phyloP scores from a whole-genome alignment of 2,113 vertebrate species.

The Lepisosteus oculatus region DNA sequence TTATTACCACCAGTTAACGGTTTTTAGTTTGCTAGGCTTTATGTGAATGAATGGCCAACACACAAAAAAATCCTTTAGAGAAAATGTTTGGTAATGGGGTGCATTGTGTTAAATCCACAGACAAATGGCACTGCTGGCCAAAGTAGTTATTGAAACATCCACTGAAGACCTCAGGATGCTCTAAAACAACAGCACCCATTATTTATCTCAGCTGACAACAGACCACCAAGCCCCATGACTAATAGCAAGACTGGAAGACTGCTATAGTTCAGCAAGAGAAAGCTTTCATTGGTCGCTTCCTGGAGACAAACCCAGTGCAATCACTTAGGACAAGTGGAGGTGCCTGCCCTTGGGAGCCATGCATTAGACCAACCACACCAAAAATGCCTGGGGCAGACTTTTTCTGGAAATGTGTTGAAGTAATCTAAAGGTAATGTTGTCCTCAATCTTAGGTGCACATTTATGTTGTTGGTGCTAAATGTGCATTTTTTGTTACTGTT shows the following conservation, averaged over 20 bases:
- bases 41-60: not conserved
- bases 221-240: not conserved
- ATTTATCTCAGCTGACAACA: not conserved
- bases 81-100: not conserved
- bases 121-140: not conserved
- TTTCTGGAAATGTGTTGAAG: not conserved
- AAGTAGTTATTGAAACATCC: not conserved
- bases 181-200: not conserved
- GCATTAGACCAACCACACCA: not conserved
- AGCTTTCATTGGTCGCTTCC: too few species aligned
- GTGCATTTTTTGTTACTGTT: too few species aligned
- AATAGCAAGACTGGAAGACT: not conserved
- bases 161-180: not conserved
- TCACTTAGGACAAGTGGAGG: not conserved
- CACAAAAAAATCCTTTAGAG: not conserved
- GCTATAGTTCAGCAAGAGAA: not conserved
- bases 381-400: not conserved
- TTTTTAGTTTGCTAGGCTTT: not conserved
- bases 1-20: too few species aligned
- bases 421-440: not conserved
- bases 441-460: not conserved
- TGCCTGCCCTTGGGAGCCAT: not conserved
- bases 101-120: not conserved
- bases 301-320: not conserved
- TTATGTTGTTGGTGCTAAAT: not conserved